Conservation (phyloP, 1,140 invertebrate species). For the Gryon sp. region DNA sequence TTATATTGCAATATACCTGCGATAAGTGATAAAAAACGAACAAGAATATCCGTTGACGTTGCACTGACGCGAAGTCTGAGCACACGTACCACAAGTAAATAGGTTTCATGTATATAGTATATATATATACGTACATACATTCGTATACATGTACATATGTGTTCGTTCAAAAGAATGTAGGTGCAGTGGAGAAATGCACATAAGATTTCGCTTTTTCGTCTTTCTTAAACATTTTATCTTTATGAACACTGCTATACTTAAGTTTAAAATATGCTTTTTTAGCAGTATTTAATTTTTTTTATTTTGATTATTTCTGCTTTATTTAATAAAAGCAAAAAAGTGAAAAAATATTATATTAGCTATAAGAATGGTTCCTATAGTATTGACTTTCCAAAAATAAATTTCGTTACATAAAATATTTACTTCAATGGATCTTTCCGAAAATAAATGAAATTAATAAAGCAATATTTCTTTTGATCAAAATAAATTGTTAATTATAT, state of each 20-base stretch:
- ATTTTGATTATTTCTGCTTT: too few species aligned
- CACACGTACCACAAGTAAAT: slow-evolving; percentile 20
- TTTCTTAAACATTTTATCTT: too few species aligned
- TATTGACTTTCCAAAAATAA: slow-evolving; percentile 4
- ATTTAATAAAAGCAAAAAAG: too few species aligned
- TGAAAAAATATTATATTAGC: too few species aligned
- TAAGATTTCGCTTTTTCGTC: too few species aligned
- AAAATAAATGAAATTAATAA: too few species aligned
- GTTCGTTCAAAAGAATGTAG: slow-evolving; percentile 15
- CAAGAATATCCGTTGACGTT: slow-evolving; percentile 18
- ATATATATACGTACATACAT: too few species aligned
- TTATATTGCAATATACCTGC: slow-evolving; percentile 38
- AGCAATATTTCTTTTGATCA: too few species aligned
- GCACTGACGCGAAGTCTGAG: slow-evolving; percentile 28
- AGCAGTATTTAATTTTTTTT: background rate
- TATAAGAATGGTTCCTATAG: too few species aligned
- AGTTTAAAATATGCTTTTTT: background rate
- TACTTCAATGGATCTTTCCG: slow-evolving; percentile 1
- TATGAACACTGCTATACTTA: background rate
- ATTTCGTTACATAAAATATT: background rate
- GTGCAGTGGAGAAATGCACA: slow-evolving; percentile 13
- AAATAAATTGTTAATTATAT: too few species aligned
- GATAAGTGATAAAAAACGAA: slow-evolving; percentile 13
- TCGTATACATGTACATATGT: slow-evolving; percentile 15
- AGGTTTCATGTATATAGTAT: background rate